Evolutionary conservation across 2,888 invertebrate genomes (phyloP).

Genomic region (Lycocerus yunnanus): DNA sequence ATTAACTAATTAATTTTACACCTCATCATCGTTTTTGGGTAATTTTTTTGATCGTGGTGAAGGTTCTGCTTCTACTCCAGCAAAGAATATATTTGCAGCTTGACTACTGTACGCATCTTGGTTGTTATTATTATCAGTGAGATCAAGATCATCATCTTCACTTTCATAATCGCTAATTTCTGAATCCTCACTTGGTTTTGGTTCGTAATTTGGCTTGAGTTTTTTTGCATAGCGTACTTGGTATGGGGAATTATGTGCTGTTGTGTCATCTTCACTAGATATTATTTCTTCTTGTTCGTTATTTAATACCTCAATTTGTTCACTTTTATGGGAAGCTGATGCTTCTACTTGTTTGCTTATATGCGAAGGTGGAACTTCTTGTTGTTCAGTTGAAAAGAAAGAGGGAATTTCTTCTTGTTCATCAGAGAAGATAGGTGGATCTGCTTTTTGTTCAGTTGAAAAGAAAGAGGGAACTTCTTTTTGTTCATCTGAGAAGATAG

Average conservation of each 20-base stretch:
- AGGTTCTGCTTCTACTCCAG: slow-evolving; percentile 34
- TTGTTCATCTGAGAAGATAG: neutral
- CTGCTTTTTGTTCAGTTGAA: neutral
- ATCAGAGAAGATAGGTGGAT: neutral
- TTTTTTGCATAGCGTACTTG: neutral
- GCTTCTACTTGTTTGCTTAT: neutral
- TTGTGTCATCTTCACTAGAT: neutral
- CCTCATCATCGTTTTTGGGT: slow-evolving; percentile 34
- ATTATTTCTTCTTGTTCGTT: slow-evolving; percentile 1
- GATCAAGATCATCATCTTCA: neutral
- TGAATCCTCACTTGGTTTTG: neutral
- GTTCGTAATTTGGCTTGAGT: neutral
- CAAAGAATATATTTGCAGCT: slow-evolving; percentile 52
- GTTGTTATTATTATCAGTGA: neutral
- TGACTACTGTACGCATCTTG: slow-evolving; percentile 43
- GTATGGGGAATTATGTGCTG: slow-evolving; percentile 2
- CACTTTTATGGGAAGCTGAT: neutral
- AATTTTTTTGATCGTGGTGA: slow-evolving; percentile 37
- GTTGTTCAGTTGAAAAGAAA: neutral
- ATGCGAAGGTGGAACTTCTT: neutral
- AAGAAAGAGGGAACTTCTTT: neutral
- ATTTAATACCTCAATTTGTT: neutral
- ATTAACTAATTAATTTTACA: neutral
- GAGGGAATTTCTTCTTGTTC: neutral
- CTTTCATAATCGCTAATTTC: slow-evolving; percentile 4